A percentile compares a stretch with the other conserved stretches of the same genome.
Evolutionary conservation across 2,113 vertebrate species (phyloP).

Genomic region (Tupaia chinensis): DNA sequence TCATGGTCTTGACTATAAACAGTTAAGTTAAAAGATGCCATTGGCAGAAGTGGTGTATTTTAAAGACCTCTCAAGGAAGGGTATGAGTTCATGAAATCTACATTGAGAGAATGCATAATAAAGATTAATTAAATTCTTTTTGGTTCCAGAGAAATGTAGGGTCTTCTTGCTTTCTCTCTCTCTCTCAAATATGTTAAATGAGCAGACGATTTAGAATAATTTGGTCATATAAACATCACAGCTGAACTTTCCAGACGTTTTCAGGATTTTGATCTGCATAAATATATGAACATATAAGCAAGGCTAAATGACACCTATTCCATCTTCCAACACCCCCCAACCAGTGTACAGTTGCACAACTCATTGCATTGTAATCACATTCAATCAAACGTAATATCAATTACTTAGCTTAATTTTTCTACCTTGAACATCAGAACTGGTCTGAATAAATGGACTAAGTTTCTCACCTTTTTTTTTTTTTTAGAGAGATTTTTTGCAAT

Average conservation of each 20-base stretch:
- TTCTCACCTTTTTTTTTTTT: too few relatives aligned
- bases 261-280: not conserved
- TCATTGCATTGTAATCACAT: conserved; percentile 23
- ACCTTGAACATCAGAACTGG: not conserved
- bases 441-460: conserved; percentile 13
- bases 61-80: not conserved
- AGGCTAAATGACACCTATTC: not conserved
- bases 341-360: not conserved
- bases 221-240: not conserved
- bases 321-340: not conserved
- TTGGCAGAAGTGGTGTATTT: not conserved
- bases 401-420: conserved; percentile 8
- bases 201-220: conserved; percentile 13
- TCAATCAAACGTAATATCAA: conserved; percentile 48
- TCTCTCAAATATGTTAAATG: not conserved
- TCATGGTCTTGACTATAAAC: not conserved
- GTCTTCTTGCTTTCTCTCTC: not conserved
- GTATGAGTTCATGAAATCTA: not conserved
- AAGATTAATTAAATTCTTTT: not conserved
- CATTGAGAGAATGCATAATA: not conserved
- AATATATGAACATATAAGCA: not conserved
- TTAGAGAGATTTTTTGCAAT: too few relatives aligned
- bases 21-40: not conserved
- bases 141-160: not conserved
- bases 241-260: not conserved